Base-by-base conservation (phyloP, 1,140 invertebrate genomes). In the Dolichoris vasculosae region DNA sequence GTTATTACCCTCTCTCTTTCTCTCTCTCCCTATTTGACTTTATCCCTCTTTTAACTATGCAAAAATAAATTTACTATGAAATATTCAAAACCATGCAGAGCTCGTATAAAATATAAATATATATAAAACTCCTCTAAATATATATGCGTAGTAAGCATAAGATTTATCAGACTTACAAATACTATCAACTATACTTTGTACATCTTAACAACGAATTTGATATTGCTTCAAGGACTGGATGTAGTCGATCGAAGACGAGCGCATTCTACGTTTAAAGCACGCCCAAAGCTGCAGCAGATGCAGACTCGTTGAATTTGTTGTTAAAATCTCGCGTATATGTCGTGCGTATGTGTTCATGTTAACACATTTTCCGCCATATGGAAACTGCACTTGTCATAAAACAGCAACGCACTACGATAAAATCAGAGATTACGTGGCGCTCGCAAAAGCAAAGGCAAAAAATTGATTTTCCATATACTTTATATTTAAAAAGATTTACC, bases 131-230 rank as follows among this genome's bases (percentile, higher is more conserved):
- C n/a, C n/a, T n/a, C n/a, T n/a, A n/a, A n/a, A n/a, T n/a, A n/a
- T 26, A 59, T 26, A 26, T 13, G 23, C 55, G 3, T 23, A 48
- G 55, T 20, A 51, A 77, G 7, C 26, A 38, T 63, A 32, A 55
- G 32, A 23, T n/a, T 82, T 75, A 63, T 73, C 17, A 30, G 32
- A 26, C 35, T 75, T 0, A 35, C 8, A 38, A 30, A 43, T 46
- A 46, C 20, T 13, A 67, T 55, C 13, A 4, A 67, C 20, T 15
- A 2, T 26, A 38, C 15, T 80, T 6, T 20, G 26, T 13, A 38
- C 51, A 38, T 26, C 38, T 69, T 35, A 87, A 78, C 84, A 69
- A 23, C n/a, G 64, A 76, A 64, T 83, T 63, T 40, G n/a, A 55
- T 23, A 48, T 48, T 83, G 38, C 55, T 77, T 26, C 38, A 32